Evolutionary conservation across 2,113 vertebrate genomes (phyloP), one percentile per base, ranked within the genome.

Genomic region (Megaleporinus macrocephalus): DNA sequence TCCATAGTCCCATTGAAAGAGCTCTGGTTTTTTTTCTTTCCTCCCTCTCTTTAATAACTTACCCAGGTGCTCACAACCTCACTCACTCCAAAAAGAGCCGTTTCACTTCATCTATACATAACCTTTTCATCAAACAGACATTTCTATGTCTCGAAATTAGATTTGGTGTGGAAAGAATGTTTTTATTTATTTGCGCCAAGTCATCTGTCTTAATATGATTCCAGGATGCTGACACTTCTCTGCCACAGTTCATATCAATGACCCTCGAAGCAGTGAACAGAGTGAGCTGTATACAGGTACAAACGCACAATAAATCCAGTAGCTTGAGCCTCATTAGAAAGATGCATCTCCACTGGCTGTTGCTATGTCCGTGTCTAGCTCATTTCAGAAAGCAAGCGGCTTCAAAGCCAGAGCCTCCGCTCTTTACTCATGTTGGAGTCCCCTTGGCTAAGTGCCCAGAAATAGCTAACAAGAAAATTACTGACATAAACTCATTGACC

Each of bases 151-250:
- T 55, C 16, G 18, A 5, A 51, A 51, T 18, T 55, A 55, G 18
- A 18, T 51, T 16, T 20, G 16, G 53, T 55, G 20, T 4, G 53
- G 53, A 55, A 55, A 55, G 53, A 55, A 55, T 7, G 53, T 55
- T 55, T 55, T 55, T 55, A 55, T 55, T 55, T 55, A 55, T 5
- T 55, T 55, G 18, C 5, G 33, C 65, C 65, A 68, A 36, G 29
- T 68, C 10, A 68, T 68, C 33, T 68, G 27, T 65, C 27, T 65
- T 27, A 65, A 65, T 65, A 33, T 68, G n/a, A 70, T n/a, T n/a
- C 66, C 22, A 41, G 6, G 33, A 5, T 44, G 5, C 66, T 70
- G 33, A 70, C 33, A 44, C 36, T 44, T 70, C 24, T 70, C 36
- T 44, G 66, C 41, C 13, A 44, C 41, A 70, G 22, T 12, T 44